Percentiles rank a stretch among this genome's conserved stretches.
These are phyloP conservation scores for Vanessa cardui DNA, from an alignment of 2,888 invertebrate genomes.

Conservation along the genomic window DNA sequence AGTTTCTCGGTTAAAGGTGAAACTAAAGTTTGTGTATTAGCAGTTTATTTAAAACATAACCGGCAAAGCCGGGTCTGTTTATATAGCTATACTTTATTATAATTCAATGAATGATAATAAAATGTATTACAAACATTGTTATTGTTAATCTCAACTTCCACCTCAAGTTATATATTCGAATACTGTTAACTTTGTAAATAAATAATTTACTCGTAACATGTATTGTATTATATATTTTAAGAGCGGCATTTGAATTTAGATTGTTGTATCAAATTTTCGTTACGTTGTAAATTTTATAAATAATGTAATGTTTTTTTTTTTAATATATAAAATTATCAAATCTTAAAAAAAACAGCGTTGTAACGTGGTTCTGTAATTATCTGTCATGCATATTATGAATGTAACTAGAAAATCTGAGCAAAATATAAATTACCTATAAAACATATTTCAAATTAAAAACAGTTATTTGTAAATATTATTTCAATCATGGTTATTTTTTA, in stretches of 20 bases:
- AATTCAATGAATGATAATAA: neutral
- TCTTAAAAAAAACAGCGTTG: too few species aligned
- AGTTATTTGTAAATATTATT: too few species aligned
- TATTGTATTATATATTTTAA: conserved; percentile 4
- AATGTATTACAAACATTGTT: neutral
- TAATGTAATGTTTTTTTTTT: neutral
- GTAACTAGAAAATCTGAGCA: too few species aligned
- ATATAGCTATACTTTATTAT: neutral
- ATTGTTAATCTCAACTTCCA: conserved; percentile 9
- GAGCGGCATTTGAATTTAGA: conserved; percentile 27
- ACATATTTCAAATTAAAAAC: too few species aligned
- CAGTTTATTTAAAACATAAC: conserved; percentile 12
- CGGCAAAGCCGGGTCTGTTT: conserved; percentile 6
- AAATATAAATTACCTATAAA: too few species aligned
- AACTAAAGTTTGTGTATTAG: conserved; percentile 32
- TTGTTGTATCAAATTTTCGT: conserved; percentile 10
- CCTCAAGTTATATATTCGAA: conserved; percentile 19
- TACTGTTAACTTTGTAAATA: conserved; percentile 31
- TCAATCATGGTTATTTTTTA: too few species aligned
- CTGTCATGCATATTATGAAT: too few species aligned
- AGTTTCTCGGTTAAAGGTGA: conserved; percentile 44
- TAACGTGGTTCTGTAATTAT: too few species aligned
- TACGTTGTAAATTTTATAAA: neutral
- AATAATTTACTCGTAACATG: conserved; percentile 19
- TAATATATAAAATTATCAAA: too few species aligned